Evolutionary conservation across 1,140 invertebrate genomes (phyloP), one percentile per base, ranked within the genome.

Genomic region (Caenorhabditis brenneri): DNA sequence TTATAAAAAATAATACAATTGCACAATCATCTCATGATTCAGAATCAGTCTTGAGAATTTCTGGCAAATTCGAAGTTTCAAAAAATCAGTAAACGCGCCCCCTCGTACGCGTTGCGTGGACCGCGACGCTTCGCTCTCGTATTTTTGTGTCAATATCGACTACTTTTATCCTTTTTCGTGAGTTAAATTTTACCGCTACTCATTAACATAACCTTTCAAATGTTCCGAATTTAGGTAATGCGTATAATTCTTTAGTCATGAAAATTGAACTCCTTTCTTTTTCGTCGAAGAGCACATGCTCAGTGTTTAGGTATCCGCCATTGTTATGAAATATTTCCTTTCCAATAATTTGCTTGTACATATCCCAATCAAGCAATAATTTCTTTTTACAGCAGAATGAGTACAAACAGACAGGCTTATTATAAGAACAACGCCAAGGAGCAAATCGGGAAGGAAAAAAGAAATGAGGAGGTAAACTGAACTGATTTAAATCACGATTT

Each of bases 391-490:
- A 74, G 65, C 65, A 42, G 15, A 24, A 80, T 80, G 79, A 80
- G 48, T 53, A 36, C 48, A 53, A 80, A 51, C 51, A 82, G 84
- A 84, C 84, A 74, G 48, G 51, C 49, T 19, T 80, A 85, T 74
- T 90, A 89, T 86, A 90, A 90, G 80, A 90, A 90, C 83, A 83
- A 81, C 24, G 90, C 89, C 22, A 90, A 90, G 60, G 89, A 90
- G 82, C 83, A 80, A 60, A 74, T 87, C 51, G 79, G 88, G 24
- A 88, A 90, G 42, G 90, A 90, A 48, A 88, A 87, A 87, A 93
- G 97, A 91, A 97, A 95, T 91, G 97, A 98, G 93, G 84, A 85
- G 31, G 84, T 80, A 22, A 80, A 48, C 49, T 60, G 5, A 60
- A 16, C 7, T 39, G 36, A 2, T 12, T 27, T 42, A 24, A 42